These are phyloP conservation scores for Baryphthengus martii DNA, from an alignment of 2,113 vertebrate species.

Conservation along the genomic window DNA sequence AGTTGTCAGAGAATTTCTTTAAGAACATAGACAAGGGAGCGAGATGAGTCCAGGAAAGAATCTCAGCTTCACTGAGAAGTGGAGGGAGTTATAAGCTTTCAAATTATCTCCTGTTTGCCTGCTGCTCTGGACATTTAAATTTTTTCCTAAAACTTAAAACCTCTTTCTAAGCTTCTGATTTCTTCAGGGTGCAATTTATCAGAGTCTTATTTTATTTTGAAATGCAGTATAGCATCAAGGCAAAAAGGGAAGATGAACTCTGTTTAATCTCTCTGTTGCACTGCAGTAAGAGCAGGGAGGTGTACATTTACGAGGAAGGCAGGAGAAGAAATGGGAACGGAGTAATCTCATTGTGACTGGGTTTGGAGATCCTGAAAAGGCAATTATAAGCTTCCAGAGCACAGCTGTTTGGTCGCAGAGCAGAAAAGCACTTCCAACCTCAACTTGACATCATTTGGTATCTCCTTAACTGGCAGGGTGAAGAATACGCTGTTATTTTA, in stretches of 20 bases:
- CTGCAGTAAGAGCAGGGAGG: not conserved
- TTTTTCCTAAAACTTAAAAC: conserved; percentile 23
- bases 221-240: conserved; percentile 24
- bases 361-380: not conserved
- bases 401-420: not conserved
- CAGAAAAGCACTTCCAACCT: conserved; percentile 25
- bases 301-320: not conserved
- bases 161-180: not conserved
- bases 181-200: conserved; percentile 20
- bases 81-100: not conserved
- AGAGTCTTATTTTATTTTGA: not conserved
- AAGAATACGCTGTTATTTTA: not conserved
- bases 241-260: conserved; percentile 18
- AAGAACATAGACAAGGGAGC: not conserved
- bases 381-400: not conserved
- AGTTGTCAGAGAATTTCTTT: not conserved
- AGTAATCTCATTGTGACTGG: conserved; percentile 2
- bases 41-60: not conserved
- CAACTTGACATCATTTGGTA: conserved; percentile 9
- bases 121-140: not conserved
- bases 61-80: not conserved
- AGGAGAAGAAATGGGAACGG: not conserved
- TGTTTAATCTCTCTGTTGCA: not conserved
- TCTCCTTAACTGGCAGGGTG: not conserved
- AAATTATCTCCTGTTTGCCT: conserved; percentile 19